phyloP scores from a whole-genome alignment of 2,888 invertebrate genomes.

The Pterostichus niger region DNA sequence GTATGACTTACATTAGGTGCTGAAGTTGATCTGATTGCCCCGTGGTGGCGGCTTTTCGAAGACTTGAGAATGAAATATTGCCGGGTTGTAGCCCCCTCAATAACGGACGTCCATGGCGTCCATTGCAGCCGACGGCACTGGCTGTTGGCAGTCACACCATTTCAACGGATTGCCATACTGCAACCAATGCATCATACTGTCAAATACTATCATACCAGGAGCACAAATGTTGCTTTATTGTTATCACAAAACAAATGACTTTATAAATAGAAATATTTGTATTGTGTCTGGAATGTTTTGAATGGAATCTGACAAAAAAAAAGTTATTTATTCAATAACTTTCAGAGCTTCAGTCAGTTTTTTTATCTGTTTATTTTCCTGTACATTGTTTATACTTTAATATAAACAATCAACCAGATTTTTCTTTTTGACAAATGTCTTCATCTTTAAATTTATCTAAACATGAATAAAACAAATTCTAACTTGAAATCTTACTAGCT shows the following conservation, averaged over 20 bases:
- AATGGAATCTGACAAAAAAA: too few species aligned
- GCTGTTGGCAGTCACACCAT: slow-evolving; percentile 36
- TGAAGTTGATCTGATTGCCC: slow-evolving; percentile 65
- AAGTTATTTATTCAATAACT: too few species aligned
- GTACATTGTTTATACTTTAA: too few species aligned
- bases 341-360: too few species aligned
- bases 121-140: slow-evolving; percentile 27
- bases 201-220: not conserved
- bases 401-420: too few species aligned
- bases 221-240: not conserved
- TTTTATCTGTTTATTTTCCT: too few species aligned
- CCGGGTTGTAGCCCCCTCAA: slow-evolving; percentile 35
- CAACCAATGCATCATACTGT: slow-evolving; percentile 18
- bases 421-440: too few species aligned
- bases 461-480: slow-evolving; percentile 21
- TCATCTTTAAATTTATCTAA: not conserved
- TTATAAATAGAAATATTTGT: not conserved
- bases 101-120: slow-evolving; percentile 57
- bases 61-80: slow-evolving; percentile 46
- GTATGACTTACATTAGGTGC: slow-evolving; percentile 65
- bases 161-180: slow-evolving; percentile 22
- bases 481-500: not conserved
- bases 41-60: slow-evolving; percentile 60
- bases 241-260: not conserved
- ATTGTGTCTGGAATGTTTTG: not conserved